Conservation (phyloP, 1,140 invertebrate genomes). For the Zaprionus davidi region DNA sequence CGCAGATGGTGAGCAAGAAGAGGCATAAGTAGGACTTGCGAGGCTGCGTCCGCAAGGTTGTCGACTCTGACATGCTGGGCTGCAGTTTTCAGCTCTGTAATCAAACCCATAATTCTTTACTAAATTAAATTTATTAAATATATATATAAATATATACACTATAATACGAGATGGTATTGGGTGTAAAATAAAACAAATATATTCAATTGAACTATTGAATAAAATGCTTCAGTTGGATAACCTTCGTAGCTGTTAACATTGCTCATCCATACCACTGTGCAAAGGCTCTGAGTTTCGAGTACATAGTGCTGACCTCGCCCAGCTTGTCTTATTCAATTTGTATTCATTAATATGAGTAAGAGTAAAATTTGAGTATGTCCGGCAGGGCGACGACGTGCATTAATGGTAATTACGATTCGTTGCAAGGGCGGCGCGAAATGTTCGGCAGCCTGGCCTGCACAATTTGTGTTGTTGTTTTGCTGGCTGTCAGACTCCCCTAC, state of each 20-base stretch:
- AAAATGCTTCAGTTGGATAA: no score
- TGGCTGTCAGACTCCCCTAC: background rate
- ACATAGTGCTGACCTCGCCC: conserved; percentile 1
- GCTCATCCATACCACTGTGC: background rate
- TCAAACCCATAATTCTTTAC: conserved; percentile 5
- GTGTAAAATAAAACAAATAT: no score
- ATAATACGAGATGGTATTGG: no score
- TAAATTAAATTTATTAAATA: no score
- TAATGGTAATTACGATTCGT: conserved; percentile 50
- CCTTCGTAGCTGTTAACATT: background rate
- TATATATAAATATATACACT: no score
- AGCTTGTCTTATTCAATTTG: conserved; percentile 54
- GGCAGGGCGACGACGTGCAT: conserved; percentile 34
- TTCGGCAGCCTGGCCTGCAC: conserved; percentile 22
- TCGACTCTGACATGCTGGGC: conserved; percentile 43
- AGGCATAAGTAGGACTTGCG: conserved; percentile 45
- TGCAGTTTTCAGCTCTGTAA: conserved; percentile 19
- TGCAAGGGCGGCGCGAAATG: conserved; percentile 11
- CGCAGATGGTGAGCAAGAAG: conserved; percentile 51
- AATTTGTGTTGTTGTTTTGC: conserved; percentile 25
- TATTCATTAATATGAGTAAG: conserved; percentile 48
- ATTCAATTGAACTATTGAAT: no score
- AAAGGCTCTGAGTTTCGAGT: background rate
- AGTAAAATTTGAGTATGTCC: conserved; percentile 45
- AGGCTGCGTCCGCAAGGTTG: conserved; percentile 17